Evolutionary conservation across 1,140 invertebrate species (phyloP).

Genomic region (Trachymyrmex septentrionalis): DNA sequence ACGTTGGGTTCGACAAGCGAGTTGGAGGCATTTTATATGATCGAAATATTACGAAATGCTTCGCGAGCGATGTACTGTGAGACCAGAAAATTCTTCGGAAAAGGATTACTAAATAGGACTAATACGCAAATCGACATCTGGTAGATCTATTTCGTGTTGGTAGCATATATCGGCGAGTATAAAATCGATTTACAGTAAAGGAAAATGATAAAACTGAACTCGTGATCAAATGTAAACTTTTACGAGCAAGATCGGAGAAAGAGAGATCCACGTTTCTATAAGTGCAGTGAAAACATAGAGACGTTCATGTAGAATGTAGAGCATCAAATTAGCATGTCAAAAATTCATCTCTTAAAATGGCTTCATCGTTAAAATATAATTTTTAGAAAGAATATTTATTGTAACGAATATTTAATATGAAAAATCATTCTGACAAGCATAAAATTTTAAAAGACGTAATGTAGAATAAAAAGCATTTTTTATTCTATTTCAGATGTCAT

Average conservation of each 20-base stretch:
- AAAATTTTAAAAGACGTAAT: neutral
- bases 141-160: neutral
- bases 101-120: neutral
- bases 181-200: conserved; percentile 29
- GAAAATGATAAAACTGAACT: conserved; percentile 32
- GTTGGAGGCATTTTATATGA: conserved; percentile 33
- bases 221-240: neutral
- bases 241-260: conserved; percentile 10
- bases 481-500: neutral
- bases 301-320: neutral
- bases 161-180: neutral
- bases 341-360: neutral
- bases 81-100: neutral
- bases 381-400: neutral
- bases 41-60: neutral
- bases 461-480: neutral
- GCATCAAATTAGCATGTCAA: neutral
- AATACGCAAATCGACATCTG: neutral
- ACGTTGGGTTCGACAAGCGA: conserved; percentile 42
- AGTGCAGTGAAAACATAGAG: neutral
- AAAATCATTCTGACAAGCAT: neutral
- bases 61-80: neutral
- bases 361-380: neutral
- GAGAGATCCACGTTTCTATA: neutral
- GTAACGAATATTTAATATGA: neutral